Percentiles rank a stretch among this genome's conserved stretches.
phyloP scores from a whole-genome alignment of 2,888 invertebrate genomes.

The Caenorhabditis sp. region DNA sequence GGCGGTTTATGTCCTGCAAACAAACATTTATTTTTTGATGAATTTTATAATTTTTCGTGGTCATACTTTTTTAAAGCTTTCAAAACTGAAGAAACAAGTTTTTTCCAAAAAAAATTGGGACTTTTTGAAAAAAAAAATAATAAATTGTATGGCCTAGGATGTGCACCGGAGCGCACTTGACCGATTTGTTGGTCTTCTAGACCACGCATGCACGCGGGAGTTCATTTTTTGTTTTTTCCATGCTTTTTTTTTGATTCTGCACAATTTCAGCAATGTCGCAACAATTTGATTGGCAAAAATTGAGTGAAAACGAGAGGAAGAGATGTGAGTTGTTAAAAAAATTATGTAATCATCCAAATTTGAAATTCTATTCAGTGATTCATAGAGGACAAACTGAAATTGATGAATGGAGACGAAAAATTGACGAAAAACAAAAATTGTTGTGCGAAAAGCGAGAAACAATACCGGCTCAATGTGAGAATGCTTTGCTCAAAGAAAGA shows the following conservation, averaged over 20 bases:
- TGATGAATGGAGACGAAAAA: slow-evolving; percentile 3
- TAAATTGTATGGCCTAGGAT: background rate
- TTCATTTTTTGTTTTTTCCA: slow-evolving; percentile 4
- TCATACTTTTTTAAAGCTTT: background rate
- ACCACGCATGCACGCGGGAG: background rate
- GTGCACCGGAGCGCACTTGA: slow-evolving; percentile 22
- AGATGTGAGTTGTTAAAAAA: slow-evolving; percentile 11
- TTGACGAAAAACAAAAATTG: slow-evolving; percentile 18
- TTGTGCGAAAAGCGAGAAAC: slow-evolving; percentile 12
- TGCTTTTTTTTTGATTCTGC: too few species aligned
- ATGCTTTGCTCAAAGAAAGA: slow-evolving; percentile 19
- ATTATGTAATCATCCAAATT: background rate
- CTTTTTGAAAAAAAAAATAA: too few species aligned
- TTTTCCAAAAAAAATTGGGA: too few species aligned
- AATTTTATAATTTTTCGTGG: too few species aligned
- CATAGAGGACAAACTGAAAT: slow-evolving; percentile 10
- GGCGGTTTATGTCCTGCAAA: too few species aligned
- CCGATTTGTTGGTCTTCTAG: background rate
- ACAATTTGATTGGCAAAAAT: slow-evolving; percentile 7
- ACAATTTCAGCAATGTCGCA: background rate
- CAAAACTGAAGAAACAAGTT: background rate
- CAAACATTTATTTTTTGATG: too few species aligned
- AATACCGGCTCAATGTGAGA: slow-evolving; percentile 17
- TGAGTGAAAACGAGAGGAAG: slow-evolving; percentile 12
- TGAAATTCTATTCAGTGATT: slow-evolving; percentile 17